These are phyloP conservation scores for Etia nguti DNA, from an alignment of 2,113 vertebrate genomes.

Conservation along the genomic window DNA sequence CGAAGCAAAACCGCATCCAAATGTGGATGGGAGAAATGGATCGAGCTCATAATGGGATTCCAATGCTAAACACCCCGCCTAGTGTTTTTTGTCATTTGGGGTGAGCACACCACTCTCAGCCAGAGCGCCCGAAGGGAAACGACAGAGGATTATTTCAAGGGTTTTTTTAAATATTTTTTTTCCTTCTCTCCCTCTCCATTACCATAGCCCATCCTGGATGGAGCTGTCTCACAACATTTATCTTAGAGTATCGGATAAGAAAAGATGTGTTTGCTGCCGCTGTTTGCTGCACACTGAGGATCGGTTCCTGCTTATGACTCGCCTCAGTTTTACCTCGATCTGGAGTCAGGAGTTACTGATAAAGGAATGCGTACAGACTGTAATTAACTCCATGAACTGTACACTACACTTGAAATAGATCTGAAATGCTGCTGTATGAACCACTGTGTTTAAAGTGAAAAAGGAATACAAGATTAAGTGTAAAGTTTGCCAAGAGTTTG, in stretches of 20 bases:
- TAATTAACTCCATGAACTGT: neutral
- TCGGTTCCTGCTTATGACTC: conserved; percentile 5
- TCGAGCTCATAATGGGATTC: conserved; percentile 66
- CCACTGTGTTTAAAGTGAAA: neutral
- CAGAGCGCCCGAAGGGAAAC: conserved; percentile 57
- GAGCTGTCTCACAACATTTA: conserved; percentile 49
- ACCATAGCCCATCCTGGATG: conserved; percentile 15
- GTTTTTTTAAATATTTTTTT: neutral
- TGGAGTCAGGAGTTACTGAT: neutral
- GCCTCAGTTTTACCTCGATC: neutral
- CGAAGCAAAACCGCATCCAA: conserved; percentile 39
- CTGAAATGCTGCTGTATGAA: neutral
- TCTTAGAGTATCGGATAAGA: conserved; percentile 30
- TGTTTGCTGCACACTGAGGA: conserved; percentile 4
- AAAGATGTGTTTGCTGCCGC: neutral
- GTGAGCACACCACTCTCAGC: conserved; percentile 45
- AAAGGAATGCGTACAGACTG: neutral
- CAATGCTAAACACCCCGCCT: conserved; percentile 66
- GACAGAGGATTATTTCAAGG: conserved; percentile 56
- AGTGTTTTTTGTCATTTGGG: conserved; percentile 64
- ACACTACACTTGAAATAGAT: neutral
- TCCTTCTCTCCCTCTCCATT: conserved; percentile 5
- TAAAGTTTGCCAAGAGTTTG: neutral
- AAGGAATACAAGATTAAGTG: neutral
- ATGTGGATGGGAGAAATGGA: conserved; percentile 55